Evolutionary conservation across 2,113 vertebrate species (phyloP).

Genomic region (Oncorhynchus kisutch): DNA sequence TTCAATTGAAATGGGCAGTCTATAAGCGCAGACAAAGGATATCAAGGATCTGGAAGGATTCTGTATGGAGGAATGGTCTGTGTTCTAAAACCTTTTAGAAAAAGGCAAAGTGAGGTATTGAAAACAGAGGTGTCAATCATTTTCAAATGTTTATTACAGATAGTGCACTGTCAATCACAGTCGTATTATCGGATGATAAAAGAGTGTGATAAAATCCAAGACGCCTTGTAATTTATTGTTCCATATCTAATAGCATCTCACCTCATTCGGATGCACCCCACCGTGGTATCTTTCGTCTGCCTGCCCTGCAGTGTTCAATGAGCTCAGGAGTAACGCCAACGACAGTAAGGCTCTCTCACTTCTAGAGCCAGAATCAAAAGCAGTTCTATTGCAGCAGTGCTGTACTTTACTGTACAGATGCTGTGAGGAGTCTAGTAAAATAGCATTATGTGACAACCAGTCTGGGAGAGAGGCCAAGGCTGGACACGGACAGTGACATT

Average conservation of each 20-base stretch:
- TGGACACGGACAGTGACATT: conserved; percentile 27
- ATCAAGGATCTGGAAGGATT: too few species aligned
- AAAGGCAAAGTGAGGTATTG: too few species aligned
- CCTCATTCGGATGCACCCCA: conserved; percentile 66
- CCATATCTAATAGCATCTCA: conserved; percentile 47
- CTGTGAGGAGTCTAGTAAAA: conserved; percentile 17
- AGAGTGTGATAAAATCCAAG: background rate
- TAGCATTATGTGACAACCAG: conserved; percentile 16
- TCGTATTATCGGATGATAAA: too few species aligned
- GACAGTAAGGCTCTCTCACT: conserved; percentile 28
- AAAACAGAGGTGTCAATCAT: too few species aligned
- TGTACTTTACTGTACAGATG: conserved; percentile 33
- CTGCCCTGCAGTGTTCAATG: conserved; percentile 53
- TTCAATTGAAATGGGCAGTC: too few species aligned
- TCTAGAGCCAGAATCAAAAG: conserved; percentile 36
- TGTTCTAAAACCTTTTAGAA: too few species aligned
- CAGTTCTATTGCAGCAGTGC: conserved; percentile 19
- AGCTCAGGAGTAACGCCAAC: conserved; percentile 38
- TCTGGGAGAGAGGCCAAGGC: conserved; percentile 26
- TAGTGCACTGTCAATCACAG: too few species aligned
- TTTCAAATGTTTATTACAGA: too few species aligned
- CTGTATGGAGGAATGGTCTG: too few species aligned
- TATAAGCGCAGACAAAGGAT: too few species aligned
- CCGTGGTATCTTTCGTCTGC: conserved; percentile 53
- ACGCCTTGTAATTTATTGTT: background rate